phyloP scores from a whole-genome alignment of 2,888 invertebrate species.

The Drosophila aldrichi region DNA sequence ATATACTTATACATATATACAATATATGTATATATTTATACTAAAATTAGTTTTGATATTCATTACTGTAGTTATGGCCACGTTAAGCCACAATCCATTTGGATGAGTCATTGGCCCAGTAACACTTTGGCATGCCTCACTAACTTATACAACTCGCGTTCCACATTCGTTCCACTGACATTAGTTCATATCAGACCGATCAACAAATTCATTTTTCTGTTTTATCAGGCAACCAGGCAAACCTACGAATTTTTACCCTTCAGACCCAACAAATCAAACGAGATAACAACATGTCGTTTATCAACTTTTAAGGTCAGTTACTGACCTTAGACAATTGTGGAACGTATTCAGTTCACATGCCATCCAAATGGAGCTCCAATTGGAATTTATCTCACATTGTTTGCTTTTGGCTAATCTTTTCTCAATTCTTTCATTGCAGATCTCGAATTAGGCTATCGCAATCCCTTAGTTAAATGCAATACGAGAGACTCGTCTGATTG shows the following conservation, averaged over 20 bases:
- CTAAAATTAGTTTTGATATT: neutral
- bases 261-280: neutral
- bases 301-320: slow-evolving; percentile 17
- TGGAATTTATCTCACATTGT: slow-evolving; percentile 13
- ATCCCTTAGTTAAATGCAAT: slow-evolving; percentile 17
- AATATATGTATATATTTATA: neutral
- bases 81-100: neutral
- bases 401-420: slow-evolving; percentile 17
- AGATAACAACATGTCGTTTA: slow-evolving; percentile 17
- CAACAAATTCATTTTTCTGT: neutral
- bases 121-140: slow-evolving; percentile 8
- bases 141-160: slow-evolving; percentile 5
- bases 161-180: slow-evolving; percentile 6
- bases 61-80: neutral
- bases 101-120: neutral
- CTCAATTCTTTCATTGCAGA: slow-evolving; percentile 38
- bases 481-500: slow-evolving; percentile 19
- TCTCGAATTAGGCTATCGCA: slow-evolving; percentile 19
- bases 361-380: slow-evolving; percentile 1
- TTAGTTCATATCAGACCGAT: neutral
- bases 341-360: neutral
- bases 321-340: slow-evolving; percentile 25
- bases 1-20: no score
- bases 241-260: neutral
- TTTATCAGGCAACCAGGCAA: neutral